Percentiles rank a stretch among this genome's conserved stretches.
Conservation (phyloP, 2,113 vertebrate genomes). For the Crotalus tigris region DNA sequence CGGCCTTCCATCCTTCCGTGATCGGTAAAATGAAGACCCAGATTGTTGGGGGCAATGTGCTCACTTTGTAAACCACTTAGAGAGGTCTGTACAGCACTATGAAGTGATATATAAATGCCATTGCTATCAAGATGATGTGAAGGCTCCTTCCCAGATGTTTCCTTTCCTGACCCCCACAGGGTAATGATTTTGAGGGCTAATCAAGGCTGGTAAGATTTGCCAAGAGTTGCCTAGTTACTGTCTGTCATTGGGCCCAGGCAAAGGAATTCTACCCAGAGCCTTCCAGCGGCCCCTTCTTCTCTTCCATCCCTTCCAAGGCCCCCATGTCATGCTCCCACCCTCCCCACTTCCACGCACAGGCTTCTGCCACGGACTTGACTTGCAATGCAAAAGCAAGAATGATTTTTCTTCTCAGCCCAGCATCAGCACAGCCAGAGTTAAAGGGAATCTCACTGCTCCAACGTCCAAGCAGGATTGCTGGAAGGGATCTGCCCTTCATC, state of each 20-base stretch:
- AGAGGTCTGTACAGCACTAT: neutral
- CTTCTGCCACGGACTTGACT: neutral
- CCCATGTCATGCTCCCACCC: neutral
- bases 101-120: neutral
- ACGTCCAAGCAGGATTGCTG: neutral
- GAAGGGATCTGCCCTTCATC: neutral
- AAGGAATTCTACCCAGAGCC: neutral
- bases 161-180: neutral
- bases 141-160: neutral
- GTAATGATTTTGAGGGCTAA: slow-evolving; percentile 10
- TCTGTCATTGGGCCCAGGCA: neutral
- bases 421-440: neutral
- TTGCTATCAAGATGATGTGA: neutral
- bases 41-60: neutral
- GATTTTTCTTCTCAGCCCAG: too few relatives aligned
- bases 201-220: slow-evolving; percentile 3
- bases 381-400: neutral
- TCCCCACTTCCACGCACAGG: neutral
- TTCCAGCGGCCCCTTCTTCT: neutral
- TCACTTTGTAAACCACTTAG: neutral
- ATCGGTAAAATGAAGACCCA: neutral
- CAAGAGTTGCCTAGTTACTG: slow-evolving; percentile 15
- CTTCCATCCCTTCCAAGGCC: neutral
- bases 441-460: neutral
- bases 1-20: neutral